phyloP scores from a whole-genome alignment of 23 tunicate species.

The Halocynthia roretzi region DNA sequence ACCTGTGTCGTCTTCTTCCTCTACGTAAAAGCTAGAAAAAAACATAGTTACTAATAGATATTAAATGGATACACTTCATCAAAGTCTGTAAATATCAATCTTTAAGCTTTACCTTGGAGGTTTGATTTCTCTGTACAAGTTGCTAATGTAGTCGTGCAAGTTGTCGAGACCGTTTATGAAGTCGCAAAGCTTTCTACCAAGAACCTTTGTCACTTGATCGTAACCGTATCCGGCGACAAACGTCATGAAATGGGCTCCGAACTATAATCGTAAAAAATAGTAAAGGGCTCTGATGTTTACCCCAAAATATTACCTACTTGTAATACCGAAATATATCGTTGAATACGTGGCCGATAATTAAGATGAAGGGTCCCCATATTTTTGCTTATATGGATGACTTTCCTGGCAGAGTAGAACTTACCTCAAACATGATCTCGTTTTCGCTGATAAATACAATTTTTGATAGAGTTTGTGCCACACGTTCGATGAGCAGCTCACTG shows the following conservation, averaged over 20 bases:
- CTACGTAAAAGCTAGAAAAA: constrained; percentile 33
- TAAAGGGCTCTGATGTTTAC: neutral
- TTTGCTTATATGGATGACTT: neutral
- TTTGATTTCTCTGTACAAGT: constrained; percentile 38
- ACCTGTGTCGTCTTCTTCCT: constrained; percentile 35
- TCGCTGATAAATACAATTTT: constrained; percentile 14
- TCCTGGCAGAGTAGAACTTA: neutral
- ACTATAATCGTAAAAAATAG: constrained; percentile 3
- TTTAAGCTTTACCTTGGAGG: constrained; percentile 30
- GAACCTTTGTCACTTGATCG: constrained; percentile 29
- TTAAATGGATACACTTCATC: neutral
- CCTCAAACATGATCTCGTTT: constrained; percentile 38
- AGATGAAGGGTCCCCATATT: neutral
- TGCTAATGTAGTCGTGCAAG: constrained; percentile 45
- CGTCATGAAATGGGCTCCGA: constrained; percentile 48
- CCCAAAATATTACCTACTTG: too few relatives aligned
- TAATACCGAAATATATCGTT: neutral
- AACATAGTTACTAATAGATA: neutral
- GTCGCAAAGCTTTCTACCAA: constrained; percentile 38
- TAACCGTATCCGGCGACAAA: constrained; percentile 39
- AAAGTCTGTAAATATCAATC: neutral
- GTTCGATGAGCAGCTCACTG: constrained; percentile 24
- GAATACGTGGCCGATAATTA: neutral
- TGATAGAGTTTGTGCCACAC: constrained; percentile 28
- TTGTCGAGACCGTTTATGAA: constrained; percentile 42